These are phyloP conservation scores for Ctenochaetus hawaiiensis DNA, from an alignment of 2,797 vertebrate species.

Conservation along the genomic window DNA sequence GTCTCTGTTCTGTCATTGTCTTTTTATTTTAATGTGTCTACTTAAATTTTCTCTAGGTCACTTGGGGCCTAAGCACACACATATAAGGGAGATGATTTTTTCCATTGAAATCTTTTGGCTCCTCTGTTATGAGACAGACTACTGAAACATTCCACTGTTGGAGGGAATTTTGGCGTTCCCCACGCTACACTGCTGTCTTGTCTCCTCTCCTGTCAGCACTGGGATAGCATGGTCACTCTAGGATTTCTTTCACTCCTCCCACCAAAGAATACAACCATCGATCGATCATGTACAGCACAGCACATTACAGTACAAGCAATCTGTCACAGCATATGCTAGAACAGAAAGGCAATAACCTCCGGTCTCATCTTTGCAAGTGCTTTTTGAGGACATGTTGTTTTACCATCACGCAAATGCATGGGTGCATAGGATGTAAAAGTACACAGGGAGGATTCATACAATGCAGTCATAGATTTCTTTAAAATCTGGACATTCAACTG, in stretches of 20 bases:
- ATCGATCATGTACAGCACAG: slow-evolving; percentile 69
- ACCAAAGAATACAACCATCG: slow-evolving; percentile 83
- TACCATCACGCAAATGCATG: slow-evolving; percentile 37
- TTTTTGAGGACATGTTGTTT: slow-evolving; percentile 48
- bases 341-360: slow-evolving; percentile 75
- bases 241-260: slow-evolving; percentile 71
- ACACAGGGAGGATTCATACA: slow-evolving; percentile 57
- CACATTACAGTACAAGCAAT: slow-evolving; percentile 57
- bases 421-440: slow-evolving; percentile 29
- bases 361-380: slow-evolving; percentile 63
- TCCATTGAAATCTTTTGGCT: slow-evolving; percentile 64
- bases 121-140: slow-evolving; percentile 77
- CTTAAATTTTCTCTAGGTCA: slow-evolving; percentile 61
- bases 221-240: slow-evolving; percentile 56
- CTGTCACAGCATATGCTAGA: slow-evolving; percentile 42
- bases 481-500: slow-evolving; percentile 38
- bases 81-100: slow-evolving; percentile 72
- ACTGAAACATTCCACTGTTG: slow-evolving; percentile 86
- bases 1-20: slow-evolving; percentile 59
- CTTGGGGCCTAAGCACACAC: slow-evolving; percentile 68
- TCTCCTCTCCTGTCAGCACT: slow-evolving; percentile 40
- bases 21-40: slow-evolving; percentile 52
- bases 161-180: slow-evolving; percentile 66
- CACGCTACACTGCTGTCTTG: slow-evolving; percentile 73
- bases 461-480: slow-evolving; percentile 44